Conservation (phyloP, 1,140 invertebrate genomes). For the Neocloeon triangulifer region DNA sequence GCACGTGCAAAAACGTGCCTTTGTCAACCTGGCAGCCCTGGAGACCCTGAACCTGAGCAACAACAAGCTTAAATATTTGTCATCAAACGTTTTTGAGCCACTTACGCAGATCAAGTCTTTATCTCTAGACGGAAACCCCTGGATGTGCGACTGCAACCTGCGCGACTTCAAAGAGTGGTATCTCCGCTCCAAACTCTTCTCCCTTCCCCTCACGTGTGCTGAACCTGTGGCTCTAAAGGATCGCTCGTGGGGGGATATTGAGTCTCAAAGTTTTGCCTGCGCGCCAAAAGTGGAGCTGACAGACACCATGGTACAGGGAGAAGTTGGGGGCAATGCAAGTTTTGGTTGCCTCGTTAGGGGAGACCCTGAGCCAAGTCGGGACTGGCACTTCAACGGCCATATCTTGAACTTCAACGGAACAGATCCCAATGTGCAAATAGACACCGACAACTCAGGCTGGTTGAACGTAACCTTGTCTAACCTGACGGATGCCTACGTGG, state of each 20-base stretch:
- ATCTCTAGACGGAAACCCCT: constrained; percentile 62
- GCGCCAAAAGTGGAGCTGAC: constrained; percentile 35
- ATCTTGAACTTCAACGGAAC: constrained; percentile 21
- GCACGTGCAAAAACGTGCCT: constrained; percentile 43
- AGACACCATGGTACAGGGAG: constrained; percentile 36
- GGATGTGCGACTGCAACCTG: constrained; percentile 69
- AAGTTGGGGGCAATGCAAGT: constrained; percentile 48
- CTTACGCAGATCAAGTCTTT: constrained; percentile 49
- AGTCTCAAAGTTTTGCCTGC: constrained; percentile 46
- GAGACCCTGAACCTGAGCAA: constrained; percentile 45
- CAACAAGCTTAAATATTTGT: constrained; percentile 40
- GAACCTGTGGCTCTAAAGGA: constrained; percentile 29
- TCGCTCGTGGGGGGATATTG: constrained; percentile 38
- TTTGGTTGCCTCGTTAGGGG: constrained; percentile 58
- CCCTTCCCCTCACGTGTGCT: constrained; percentile 34
- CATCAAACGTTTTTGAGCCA: constrained; percentile 35
- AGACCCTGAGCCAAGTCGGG: constrained; percentile 59
- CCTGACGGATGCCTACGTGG: constrained; percentile 49
- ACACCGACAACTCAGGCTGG: constrained; percentile 26
- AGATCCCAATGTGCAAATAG: constrained; percentile 11
- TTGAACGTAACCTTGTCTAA: constrained; percentile 48
- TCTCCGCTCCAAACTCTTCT: constrained; percentile 39
- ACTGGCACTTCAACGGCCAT: constrained; percentile 59
- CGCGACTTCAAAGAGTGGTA: constrained; percentile 62
- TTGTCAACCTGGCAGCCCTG: constrained; percentile 35